phyloP scores from a whole-genome alignment of 2,113 vertebrate genomes.

The Emberiza fucata region DNA sequence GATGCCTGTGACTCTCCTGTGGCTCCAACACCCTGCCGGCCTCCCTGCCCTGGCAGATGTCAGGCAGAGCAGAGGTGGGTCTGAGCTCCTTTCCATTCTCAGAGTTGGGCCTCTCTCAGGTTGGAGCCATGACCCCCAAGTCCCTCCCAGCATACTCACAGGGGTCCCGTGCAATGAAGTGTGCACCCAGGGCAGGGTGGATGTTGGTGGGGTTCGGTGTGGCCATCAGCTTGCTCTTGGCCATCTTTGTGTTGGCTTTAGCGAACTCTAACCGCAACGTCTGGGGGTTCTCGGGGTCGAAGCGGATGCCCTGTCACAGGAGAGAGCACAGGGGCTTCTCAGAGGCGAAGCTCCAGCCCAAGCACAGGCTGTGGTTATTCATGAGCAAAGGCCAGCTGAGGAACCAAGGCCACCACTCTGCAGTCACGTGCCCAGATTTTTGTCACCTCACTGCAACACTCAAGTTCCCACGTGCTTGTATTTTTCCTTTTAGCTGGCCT shows the following conservation, averaged over 20 bases:
- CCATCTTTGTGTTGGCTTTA: slow-evolving; percentile 99
- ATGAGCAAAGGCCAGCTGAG: fast-evolving
- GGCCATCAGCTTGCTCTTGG: slow-evolving; percentile 99
- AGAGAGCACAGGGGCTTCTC: neutral
- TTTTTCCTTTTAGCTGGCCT: neutral
- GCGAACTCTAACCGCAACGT: slow-evolving; percentile 98
- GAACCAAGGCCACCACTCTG: neutral
- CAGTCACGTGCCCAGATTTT: neutral
- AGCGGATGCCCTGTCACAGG: slow-evolving; percentile 88
- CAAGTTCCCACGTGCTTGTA: neutral
- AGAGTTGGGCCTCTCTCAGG: neutral
- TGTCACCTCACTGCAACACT: neutral
- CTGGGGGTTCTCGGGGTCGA: slow-evolving; percentile 98
- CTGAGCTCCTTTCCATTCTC: neutral
- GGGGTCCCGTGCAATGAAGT: slow-evolving; percentile 99
- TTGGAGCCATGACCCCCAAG: neutral
- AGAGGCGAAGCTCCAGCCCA: neutral
- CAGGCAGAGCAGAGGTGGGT: neutral
- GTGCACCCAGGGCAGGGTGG: slow-evolving; percentile 95
- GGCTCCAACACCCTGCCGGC: neutral
- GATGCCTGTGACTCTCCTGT: neutral
- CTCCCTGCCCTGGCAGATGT: neutral
- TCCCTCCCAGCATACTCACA: slow-evolving; percentile 81
- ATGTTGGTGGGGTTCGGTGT: slow-evolving; percentile 96
- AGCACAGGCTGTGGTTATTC: neutral